phyloP scores from a whole-genome alignment of 2,888 invertebrate genomes.

The Phragmatobia fuliginosa region DNA sequence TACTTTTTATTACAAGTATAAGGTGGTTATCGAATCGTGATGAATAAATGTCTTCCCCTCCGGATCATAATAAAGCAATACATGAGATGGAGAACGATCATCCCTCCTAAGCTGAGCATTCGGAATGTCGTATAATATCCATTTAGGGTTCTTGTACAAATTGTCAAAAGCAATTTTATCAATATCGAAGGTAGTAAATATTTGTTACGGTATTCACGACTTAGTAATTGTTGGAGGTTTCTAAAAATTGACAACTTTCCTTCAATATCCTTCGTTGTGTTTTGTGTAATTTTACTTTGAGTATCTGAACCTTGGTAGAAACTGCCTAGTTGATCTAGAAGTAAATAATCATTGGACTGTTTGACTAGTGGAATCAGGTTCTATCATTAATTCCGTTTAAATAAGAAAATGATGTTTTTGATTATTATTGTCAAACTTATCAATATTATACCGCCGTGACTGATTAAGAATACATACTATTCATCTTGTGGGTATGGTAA shows the following conservation, averaged over 20 bases:
- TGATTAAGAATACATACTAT: too few species aligned
- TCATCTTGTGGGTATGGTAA: too few species aligned
- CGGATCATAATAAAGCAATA: slow-evolving; percentile 64
- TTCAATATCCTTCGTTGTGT: not conserved
- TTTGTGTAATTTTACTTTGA: not conserved
- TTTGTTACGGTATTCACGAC: not conserved
- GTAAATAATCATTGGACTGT: too few species aligned
- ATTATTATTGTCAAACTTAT: too few species aligned
- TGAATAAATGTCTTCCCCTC: slow-evolving; percentile 36
- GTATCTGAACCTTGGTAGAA: not conserved
- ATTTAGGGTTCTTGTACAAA: slow-evolving; percentile 35
- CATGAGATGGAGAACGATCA: slow-evolving; percentile 50
- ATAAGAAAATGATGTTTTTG: too few species aligned
- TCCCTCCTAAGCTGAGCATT: slow-evolving; percentile 51
- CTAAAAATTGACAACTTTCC: not conserved
- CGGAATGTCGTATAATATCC: slow-evolving; percentile 46
- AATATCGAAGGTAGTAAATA: slow-evolving; percentile 16
- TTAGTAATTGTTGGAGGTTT: not conserved
- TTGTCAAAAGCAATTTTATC: slow-evolving; percentile 34
- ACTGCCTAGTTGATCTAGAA: too few species aligned
- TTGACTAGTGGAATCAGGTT: too few species aligned
- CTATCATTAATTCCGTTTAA: too few species aligned
- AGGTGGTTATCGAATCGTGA: slow-evolving; percentile 21
- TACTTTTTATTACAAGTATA: not conserved
- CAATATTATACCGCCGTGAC: too few species aligned